Conservation (phyloP, 1,140 invertebrate genomes). For the Macrobrachium nipponense region DNA sequence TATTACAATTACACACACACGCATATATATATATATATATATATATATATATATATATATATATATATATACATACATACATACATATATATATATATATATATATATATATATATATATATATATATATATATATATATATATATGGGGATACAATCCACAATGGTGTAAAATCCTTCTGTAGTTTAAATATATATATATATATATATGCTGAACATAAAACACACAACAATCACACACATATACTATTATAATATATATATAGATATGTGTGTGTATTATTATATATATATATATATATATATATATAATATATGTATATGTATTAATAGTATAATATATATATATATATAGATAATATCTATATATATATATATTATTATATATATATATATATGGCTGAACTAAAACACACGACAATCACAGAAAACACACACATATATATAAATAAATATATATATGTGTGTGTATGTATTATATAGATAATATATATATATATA, state of each 20-base stretch:
- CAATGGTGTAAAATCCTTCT: too few species aligned
- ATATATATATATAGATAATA: neutral
- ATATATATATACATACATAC: slow-evolving; percentile 3
- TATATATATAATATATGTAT: slow-evolving; percentile 29
- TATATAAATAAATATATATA: neutral
- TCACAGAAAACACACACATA: neutral
- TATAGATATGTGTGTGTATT: neutral
- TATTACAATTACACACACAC: neutral
- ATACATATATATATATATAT: slow-evolving; percentile 4
- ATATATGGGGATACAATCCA: neutral
- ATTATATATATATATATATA: slow-evolving; percentile 9
- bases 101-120: neutral
- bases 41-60: slow-evolving; percentile 18
- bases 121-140: neutral
- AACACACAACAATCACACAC: neutral
- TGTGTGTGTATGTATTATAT: slow-evolving; percentile 9
- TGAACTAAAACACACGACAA: too few species aligned
- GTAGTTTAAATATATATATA: too few species aligned
- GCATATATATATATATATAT: slow-evolving; percentile 3
- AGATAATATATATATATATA: slow-evolving; percentile 22
- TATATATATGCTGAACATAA: too few species aligned
- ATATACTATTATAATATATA: neutral
- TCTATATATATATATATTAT: slow-evolving; percentile 8
- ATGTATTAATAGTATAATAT: too few species aligned
- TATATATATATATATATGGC: slow-evolving; percentile 19